Evolutionary conservation across 2,113 vertebrate genomes (phyloP), one percentile per base, ranked within the genome.

Genomic region (Agelaius phoeniceus): DNA sequence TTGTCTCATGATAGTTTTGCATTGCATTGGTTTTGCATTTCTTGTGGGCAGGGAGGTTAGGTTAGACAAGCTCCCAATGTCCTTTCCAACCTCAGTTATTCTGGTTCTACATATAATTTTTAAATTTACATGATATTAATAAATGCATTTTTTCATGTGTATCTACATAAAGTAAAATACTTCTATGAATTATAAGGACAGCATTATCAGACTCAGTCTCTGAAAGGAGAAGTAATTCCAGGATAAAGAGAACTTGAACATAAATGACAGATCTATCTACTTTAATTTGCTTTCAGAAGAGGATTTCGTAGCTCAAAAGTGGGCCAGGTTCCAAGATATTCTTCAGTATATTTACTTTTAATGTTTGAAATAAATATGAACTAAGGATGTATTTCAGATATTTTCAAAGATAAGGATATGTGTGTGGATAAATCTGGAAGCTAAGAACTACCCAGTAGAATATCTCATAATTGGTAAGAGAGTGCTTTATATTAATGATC

Each of bases 291-390:
- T 95, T 94, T 62, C 69, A 72, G 74, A 69, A 86, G 65, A 86
- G 17, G 35, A 81, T 93, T 87, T 94, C 18, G 5, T 91, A 81
- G 35, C 66, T 88, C 41, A 41, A 33, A 88, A 95, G 68, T 57
- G 57, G 52, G 44, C n/a, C 44, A 68, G 41, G 18, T 93, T 94
- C 72, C 93, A 86, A 84, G 57, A 83, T 90, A 63, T 18, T 87
- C 68, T 86, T 49, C 51, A 55, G n/a, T 48, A 68, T 74, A 68
- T 92, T 91, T 93, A 93, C 73, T 81, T 95, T 51, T 76, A 92
- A 82, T 91, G 74, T 90, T 89, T 95, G 76, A 88, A 92, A 71
- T 94, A 96, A 83, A 66, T 92, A 59, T 43, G 23, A 90, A 37
- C 61, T 52, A 52, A 88, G 72, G 31, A 65, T 89, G 10, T 76